These are phyloP conservation scores for Clarias pachynema DNA, from an alignment of 2,797 vertebrate species.

Conservation along the genomic window DNA sequence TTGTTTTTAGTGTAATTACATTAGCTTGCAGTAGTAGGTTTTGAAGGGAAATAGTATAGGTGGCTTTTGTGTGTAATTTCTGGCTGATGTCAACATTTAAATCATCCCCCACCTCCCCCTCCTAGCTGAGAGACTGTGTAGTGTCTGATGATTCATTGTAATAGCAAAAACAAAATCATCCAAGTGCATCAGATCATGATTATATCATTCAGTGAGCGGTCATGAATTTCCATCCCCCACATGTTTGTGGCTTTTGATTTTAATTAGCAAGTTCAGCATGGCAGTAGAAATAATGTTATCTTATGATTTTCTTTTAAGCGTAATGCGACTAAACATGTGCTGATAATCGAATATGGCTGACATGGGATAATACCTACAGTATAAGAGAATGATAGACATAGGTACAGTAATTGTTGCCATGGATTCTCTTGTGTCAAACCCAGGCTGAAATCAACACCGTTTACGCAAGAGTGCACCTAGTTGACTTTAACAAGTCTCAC, in stretches of 20 bases:
- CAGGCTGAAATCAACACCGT: neutral
- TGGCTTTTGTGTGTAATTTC: conserved; percentile 49
- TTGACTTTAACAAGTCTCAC: neutral
- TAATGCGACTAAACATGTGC: neutral
- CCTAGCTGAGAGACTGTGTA: conserved; percentile 23
- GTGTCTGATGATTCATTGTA: conserved; percentile 49
- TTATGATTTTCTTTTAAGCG: neutral
- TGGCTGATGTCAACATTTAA: conserved; percentile 51
- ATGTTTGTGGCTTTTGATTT: conserved; percentile 37
- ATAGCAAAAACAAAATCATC: conserved; percentile 39
- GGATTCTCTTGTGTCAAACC: neutral
- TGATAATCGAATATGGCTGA: neutral
- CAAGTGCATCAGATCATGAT: conserved; percentile 41
- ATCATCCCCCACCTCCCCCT: conserved; percentile 21
- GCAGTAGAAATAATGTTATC: neutral
- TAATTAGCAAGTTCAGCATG: neutral
- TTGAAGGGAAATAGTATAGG: conserved; percentile 53
- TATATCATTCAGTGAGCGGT: conserved; percentile 35
- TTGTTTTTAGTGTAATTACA: conserved; percentile 46
- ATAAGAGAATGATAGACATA: neutral
- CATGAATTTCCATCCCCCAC: conserved; percentile 34
- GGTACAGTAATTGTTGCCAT: neutral
- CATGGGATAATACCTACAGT: neutral
- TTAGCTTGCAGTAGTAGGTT: conserved; percentile 42
- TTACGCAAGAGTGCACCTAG: neutral